Base-by-base conservation (phyloP, 2,113 vertebrate species). In the Catagonus wagneri region DNA sequence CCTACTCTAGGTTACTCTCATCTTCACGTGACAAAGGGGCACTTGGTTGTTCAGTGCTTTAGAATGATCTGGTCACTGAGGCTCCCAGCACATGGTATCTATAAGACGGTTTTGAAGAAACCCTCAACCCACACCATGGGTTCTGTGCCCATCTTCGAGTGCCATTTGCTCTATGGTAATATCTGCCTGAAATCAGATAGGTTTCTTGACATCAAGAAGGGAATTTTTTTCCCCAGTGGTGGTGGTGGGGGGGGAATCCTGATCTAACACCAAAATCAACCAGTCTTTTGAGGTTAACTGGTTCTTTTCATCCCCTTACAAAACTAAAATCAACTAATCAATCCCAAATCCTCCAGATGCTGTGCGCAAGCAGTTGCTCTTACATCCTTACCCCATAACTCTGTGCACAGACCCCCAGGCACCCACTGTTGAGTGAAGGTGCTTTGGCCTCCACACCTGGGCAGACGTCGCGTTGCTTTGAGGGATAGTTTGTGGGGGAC, bases 361-460 rank as follows among this genome's bases (percentile, higher is more conserved):
- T 68, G 3, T 56, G 75, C 79, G 19, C 52, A 36, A 87, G 87
- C 63, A 29, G 0, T 74, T 58, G 16, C 60, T 68, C 0, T 61
- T 65, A 10, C 12, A 22, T 58, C 11, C 52, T 56, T 72, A 0
- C 16, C 36, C n/a, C 63, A 0, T 25, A 50, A n/a, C 89, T 63
- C 83, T 3, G 0, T 22, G 7, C 16, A 4, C 71, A 6, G 8
- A n/a, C 0, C 0, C 69, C 65, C 32, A 69, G 14, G 27, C 36
- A 58, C 58, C 44, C 23, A 63, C 36, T 23, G 34, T 11, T 34
- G 61, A 50, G 80, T 13, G 11, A 34, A 32, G 14, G 6, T 7
- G 27, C 79, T 3, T 63, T 63, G 90, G 60, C 65, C 36, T 71
- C 75, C 29, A 2, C 39, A 79, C 14, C 65, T 36, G n/a, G 44